These are phyloP conservation scores for Hyphantria cunea DNA, from an alignment of 1,140 invertebrate genomes.

Conservation along the genomic window DNA sequence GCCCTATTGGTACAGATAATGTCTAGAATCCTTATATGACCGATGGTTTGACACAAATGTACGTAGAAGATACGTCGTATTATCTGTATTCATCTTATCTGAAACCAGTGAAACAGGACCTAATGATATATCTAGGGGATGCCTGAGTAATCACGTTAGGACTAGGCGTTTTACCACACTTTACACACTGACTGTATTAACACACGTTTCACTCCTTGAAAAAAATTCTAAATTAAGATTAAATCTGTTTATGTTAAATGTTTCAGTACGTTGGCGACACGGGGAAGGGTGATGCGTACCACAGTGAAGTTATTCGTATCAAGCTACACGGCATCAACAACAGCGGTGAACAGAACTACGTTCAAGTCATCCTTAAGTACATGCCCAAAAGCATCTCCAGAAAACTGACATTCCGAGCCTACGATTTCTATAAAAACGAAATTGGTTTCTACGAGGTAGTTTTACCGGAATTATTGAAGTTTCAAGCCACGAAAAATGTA, in stretches of 20 bases:
- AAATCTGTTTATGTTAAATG: background rate
- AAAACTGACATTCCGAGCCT: constrained; percentile 84
- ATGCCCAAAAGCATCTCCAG: constrained; percentile 84
- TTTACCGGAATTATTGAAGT: constrained; percentile 78
- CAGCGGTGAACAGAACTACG: constrained; percentile 48
- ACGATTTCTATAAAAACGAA: constrained; percentile 87
- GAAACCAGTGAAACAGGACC: too few relatives aligned
- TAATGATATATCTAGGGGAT: too few relatives aligned
- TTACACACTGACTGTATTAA: too few relatives aligned
- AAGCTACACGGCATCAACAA: constrained; percentile 76
- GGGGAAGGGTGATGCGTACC: constrained; percentile 85
- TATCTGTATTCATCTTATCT: too few relatives aligned
- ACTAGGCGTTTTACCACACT: too few relatives aligned
- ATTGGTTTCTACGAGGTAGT: constrained; percentile 85
- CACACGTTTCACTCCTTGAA: too few relatives aligned
- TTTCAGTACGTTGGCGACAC: constrained; percentile 69
- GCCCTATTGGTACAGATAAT: too few relatives aligned
- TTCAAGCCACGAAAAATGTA: constrained; percentile 75
- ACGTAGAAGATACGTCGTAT: too few relatives aligned
- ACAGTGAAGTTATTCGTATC: constrained; percentile 84
- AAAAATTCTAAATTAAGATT: too few relatives aligned
- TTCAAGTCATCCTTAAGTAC: constrained; percentile 84
- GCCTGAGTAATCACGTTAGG: too few relatives aligned
- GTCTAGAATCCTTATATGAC: too few relatives aligned
- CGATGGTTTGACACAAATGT: too few relatives aligned